Evolutionary conservation across 2,113 vertebrate species (phyloP).

Genomic region (Cephalopterus ornatus): DNA sequence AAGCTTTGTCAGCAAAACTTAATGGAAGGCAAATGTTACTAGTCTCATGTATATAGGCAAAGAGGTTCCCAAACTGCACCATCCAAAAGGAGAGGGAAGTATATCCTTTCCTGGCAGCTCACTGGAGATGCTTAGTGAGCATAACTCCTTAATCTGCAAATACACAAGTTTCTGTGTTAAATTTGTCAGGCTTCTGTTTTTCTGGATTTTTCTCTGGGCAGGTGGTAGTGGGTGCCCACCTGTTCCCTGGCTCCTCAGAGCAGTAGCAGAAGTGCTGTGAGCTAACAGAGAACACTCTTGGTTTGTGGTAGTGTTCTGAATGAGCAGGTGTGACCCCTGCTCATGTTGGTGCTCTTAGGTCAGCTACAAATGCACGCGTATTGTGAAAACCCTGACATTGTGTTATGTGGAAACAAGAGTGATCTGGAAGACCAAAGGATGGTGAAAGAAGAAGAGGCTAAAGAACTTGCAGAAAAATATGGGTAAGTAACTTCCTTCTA

Average conservation of each 20-base stretch:
- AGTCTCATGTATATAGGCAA: not conserved
- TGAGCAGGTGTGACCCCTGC: not conserved
- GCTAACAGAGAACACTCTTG: not conserved
- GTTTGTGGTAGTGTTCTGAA: not conserved
- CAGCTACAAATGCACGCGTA: constrained; percentile 95
- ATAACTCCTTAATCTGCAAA: not conserved
- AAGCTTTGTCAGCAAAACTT: not conserved
- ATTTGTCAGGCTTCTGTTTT: not conserved
- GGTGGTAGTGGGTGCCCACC: not conserved
- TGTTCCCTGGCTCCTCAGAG: not conserved
- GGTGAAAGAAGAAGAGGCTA: constrained; percentile 86
- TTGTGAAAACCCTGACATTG: constrained; percentile 94
- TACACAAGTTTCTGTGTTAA: not conserved
- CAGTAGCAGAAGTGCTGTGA: not conserved
- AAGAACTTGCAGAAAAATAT: constrained; percentile 91
- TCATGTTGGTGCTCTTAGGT: constrained; percentile 69
- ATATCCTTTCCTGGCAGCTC: not conserved
- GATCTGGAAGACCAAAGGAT: constrained; percentile 90
- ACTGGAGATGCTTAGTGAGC: not conserved
- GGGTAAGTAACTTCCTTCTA: constrained; percentile 77
- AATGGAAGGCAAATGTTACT: not conserved
- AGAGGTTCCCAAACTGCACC: not conserved
- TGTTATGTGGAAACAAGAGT: constrained; percentile 95
- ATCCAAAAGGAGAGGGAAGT: not conserved
- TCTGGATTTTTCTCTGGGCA: not conserved